Evolutionary conservation across 2,113 vertebrate genomes (phyloP).

Genomic region (Chionis minor): DNA sequence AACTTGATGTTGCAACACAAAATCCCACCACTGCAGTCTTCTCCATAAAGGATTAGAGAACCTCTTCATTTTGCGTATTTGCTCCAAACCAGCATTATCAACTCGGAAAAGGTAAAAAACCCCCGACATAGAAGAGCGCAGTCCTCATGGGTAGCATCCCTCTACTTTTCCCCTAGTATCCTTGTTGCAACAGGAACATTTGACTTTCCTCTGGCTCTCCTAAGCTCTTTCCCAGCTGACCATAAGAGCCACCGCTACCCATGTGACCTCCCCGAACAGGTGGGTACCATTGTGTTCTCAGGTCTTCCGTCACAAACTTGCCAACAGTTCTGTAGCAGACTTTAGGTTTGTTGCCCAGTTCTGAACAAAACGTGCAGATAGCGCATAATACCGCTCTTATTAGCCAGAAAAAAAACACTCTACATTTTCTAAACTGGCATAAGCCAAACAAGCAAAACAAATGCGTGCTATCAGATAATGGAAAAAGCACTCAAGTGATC

Average conservation of each 20-base stretch:
- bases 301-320: not conserved
- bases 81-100: not conserved
- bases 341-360: not conserved
- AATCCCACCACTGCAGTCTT: not conserved
- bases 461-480: not conserved
- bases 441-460: not conserved
- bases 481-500: not conserved
- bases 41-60: not conserved
- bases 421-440: fast-evolving
- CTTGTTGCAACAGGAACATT: not conserved
- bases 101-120: not conserved
- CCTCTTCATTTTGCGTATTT: not conserved
- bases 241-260: not conserved
- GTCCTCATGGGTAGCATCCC: fast-evolving
- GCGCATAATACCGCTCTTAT: not conserved
- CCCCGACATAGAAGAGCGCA: not conserved
- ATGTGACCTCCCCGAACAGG: not conserved
- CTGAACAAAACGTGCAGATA: fast-evolving
- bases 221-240: not conserved
- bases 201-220: not conserved
- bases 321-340: not conserved
- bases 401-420: not conserved
- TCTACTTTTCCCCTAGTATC: not conserved
- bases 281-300: not conserved
- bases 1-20: not conserved